Conservation (phyloP, 2,888 invertebrate species). For the Trilocha varians region DNA sequence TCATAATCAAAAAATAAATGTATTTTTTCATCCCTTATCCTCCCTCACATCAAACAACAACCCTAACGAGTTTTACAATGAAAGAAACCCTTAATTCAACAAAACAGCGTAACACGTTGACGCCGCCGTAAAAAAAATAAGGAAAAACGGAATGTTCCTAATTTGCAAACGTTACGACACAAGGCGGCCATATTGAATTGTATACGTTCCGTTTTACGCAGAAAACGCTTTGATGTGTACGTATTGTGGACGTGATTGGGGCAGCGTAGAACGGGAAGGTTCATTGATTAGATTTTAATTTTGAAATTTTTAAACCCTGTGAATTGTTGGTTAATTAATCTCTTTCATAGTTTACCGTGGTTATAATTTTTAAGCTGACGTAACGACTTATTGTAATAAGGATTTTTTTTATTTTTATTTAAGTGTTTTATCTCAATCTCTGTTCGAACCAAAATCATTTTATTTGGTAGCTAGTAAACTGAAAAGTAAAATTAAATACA, state of each 20-base stretch:
- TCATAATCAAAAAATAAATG: too few species aligned
- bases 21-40: too few species aligned
- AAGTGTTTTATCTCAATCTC: too few species aligned
- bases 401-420: too few species aligned
- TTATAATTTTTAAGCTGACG: too few species aligned
- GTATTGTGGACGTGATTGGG: neutral
- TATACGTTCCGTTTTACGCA: slow-evolving; percentile 17
- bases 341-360: too few species aligned
- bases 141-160: slow-evolving; percentile 10
- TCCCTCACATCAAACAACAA: neutral
- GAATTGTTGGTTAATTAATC: too few species aligned
- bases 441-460: too few species aligned
- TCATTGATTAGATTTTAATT: neutral
- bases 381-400: too few species aligned
- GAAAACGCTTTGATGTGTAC: slow-evolving; percentile 4
- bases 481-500: too few species aligned
- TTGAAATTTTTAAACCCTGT: neutral
- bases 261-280: neutral
- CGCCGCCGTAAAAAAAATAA: slow-evolving; percentile 2
- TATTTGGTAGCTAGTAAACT: too few species aligned
- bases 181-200: slow-evolving; percentile 10
- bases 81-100: slow-evolving; percentile 2
- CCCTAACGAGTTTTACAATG: neutral
- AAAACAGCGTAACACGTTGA: slow-evolving; percentile 5
- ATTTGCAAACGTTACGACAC: slow-evolving; percentile 18